Base-by-base conservation (phyloP, 2,797 vertebrate genomes). In the Podargus strigoides region DNA sequence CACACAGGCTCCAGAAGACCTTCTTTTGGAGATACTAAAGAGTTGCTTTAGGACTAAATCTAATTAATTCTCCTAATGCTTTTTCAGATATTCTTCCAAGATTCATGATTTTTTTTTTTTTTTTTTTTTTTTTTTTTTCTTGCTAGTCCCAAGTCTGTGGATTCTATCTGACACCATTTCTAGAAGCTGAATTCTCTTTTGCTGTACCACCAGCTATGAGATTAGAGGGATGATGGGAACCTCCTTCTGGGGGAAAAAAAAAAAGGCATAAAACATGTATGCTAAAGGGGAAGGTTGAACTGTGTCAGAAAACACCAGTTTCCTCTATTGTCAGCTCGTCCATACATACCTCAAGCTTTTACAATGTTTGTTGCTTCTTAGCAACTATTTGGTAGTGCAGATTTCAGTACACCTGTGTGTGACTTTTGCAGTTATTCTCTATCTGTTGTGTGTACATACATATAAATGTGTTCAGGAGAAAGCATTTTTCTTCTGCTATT, bases 361-460 rank as follows among this genome's bases (percentile, higher is more conserved):
- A 7, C 17, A 52, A 41, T 8, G 36, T 62, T 58, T 87, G 9
- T 37, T 76, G 24, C 14, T 49, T 21, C 72, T 74, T 64, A 49
- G 21, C 36, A 52, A 14, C n/a, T 18, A 3, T 75, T 24, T 88
- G 36, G 32, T 37, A 37, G 20, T 6, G 30, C 52, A 34, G 12
- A 34, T 74, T 68, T 52, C 60, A 41, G 1, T 17, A n/a, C 9
- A 18, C 9, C 28, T 9, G 2, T 10, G 24, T 32, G 12, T 42
- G 84, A 49, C 49, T 74, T 36, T 6, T 39, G 37, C 46, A 81
- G 28, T 44, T 69, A 19, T 16, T 69, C 14, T 62, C 46, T 41
- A 0, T 37, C 30, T 44, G 15, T 5, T 32, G 21, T 41, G 22
- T 14, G 23, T 55, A 3, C 0, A 0, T 15, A 20, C 24, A 3